A percentile compares a stretch with the other conserved stretches of the same genome.
These are phyloP conservation scores for Lasioglossum lativentre DNA, from an alignment of 2,888 invertebrate genomes.

Conservation along the genomic window DNA sequence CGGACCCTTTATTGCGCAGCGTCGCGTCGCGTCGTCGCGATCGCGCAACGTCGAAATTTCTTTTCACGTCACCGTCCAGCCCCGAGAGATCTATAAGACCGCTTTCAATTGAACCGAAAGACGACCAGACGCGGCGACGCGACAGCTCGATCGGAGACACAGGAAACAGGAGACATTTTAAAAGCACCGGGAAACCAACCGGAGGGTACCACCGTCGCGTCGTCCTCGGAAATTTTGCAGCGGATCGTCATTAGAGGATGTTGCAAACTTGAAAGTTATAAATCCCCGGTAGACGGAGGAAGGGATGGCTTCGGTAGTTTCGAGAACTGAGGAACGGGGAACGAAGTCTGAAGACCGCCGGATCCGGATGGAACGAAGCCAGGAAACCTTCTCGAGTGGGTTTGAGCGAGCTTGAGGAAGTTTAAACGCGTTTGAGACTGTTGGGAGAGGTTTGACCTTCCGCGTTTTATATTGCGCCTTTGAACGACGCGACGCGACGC, in stretches of 20 bases:
- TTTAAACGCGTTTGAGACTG: neutral
- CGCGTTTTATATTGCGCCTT: neutral
- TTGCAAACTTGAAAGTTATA: neutral
- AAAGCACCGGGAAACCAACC: neutral
- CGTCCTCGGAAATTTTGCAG: neutral
- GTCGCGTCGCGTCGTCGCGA: conserved; percentile 10
- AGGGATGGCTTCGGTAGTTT: neutral
- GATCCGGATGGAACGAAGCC: neutral
- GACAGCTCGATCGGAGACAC: neutral
- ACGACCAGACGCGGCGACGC: too few relatives aligned
- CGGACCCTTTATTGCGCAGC: conserved; percentile 38
- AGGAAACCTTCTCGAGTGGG: neutral
- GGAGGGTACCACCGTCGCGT: neutral
- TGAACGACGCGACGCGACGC: neutral
- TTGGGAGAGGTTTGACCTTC: neutral
- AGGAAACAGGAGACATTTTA: conserved; percentile 1
- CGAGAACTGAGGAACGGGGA: neutral
- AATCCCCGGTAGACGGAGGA: neutral
- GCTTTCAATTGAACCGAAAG: neutral
- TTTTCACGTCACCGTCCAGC: conserved; percentile 20
- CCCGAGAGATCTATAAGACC: neutral
- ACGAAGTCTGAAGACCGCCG: neutral
- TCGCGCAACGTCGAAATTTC: conserved; percentile 32
- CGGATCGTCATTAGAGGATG: neutral
- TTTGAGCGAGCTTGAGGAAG: neutral